These are phyloP conservation scores for Neoarius graeffei DNA, from an alignment of 2,113 vertebrate species.

Conservation along the genomic window DNA sequence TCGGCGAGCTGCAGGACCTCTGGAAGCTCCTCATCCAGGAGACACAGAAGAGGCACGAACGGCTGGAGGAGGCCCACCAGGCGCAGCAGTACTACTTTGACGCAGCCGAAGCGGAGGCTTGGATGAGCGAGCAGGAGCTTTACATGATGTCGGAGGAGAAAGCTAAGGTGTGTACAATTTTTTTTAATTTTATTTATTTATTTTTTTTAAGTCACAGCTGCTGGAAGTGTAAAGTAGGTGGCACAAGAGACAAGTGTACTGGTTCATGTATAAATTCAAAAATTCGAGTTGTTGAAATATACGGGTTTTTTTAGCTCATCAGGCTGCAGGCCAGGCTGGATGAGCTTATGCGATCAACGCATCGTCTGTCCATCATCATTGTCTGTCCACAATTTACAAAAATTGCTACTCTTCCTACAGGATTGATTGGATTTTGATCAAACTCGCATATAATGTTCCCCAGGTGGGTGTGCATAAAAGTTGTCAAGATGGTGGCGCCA, in stretches of 20 bases:
- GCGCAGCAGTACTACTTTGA: conserved; percentile 98
- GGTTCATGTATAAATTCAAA: neutral
- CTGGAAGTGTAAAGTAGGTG: neutral
- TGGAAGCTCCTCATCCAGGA: conserved; percentile 87
- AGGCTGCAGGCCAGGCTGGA: no score
- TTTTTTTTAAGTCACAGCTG: neutral
- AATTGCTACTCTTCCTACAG: no score
- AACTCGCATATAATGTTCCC: no score
- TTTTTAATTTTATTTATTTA: no score
- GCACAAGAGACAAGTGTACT: neutral
- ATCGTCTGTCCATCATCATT: no score
- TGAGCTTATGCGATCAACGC: no score
- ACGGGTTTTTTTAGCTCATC: no score
- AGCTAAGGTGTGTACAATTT: conserved; percentile 83
- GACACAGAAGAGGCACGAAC: conserved; percentile 80
- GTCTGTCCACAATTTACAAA: no score
- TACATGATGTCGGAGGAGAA: conserved; percentile 99
- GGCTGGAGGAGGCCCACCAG: conserved; percentile 88
- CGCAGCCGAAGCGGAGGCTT: conserved; percentile 91
- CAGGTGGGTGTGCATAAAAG: no score
- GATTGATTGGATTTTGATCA: no score
- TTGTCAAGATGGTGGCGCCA: no score
- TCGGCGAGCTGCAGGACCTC: conserved; percentile 80
- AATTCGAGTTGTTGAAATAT: no score
- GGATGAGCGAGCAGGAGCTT: conserved; percentile 98